Conservation (phyloP, 2,797 vertebrate species). For the Falco columbarius region DNA sequence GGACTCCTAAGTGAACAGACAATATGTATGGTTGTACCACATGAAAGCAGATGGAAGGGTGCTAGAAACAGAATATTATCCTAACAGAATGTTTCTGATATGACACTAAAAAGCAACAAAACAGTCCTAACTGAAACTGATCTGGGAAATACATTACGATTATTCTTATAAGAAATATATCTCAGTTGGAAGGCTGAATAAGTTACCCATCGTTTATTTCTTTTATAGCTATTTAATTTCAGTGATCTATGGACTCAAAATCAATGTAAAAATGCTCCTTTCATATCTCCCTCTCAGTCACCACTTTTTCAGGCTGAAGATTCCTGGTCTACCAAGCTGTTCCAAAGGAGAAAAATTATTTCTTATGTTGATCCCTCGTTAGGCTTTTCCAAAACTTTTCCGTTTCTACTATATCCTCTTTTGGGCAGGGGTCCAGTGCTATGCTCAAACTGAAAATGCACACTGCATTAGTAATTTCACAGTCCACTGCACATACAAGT, state of each 20-base stretch:
- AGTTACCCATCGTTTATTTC: not conserved
- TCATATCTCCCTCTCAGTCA: not conserved
- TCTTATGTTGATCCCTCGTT: not conserved
- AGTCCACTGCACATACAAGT: not conserved
- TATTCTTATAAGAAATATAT: not conserved
- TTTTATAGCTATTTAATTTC: not conserved
- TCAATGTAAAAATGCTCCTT: not conserved
- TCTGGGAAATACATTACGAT: not conserved
- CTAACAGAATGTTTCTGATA: not conserved
- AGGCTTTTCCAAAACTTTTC: not conserved
- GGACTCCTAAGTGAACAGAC: not conserved
- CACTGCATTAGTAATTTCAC: not conserved
- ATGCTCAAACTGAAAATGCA: not conserved
- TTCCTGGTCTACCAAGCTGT: not conserved
- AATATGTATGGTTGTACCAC: not conserved
- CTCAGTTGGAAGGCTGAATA: not conserved
- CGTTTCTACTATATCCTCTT: not conserved
- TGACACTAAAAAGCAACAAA: not conserved
- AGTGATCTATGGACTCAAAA: not conserved
- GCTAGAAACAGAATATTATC: not conserved
- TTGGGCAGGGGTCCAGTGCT: not conserved
- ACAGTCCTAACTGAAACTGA: not conserved
- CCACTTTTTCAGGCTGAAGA: not conserved
- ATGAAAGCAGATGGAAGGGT: not conserved
- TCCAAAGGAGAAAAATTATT: not conserved